Evolutionary conservation across 2,113 vertebrate genomes (phyloP).

Genomic region (Cacatua alba): DNA sequence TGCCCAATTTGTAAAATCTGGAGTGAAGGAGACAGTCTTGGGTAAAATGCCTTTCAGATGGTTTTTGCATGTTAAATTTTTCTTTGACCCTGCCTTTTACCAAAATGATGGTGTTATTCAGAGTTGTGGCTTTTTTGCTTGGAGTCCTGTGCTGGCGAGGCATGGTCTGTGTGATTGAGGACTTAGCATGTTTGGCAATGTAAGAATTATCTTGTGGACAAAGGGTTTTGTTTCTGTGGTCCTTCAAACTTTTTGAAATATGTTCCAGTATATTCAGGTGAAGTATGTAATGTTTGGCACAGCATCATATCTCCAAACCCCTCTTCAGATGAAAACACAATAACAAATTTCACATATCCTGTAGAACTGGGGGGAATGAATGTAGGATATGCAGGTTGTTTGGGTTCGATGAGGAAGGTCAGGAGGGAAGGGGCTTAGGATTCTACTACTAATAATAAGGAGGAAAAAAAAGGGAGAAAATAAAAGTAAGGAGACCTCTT

Average conservation of each 20-base stretch:
- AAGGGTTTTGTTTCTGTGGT: background rate
- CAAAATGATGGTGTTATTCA: background rate
- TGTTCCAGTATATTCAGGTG: background rate
- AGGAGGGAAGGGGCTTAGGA: background rate
- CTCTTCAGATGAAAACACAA: background rate
- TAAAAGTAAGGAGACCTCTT: background rate
- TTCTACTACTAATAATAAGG: rapidly evolving
- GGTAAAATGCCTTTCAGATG: background rate
- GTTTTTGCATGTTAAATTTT: background rate
- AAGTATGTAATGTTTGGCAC: background rate
- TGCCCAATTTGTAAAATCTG: background rate
- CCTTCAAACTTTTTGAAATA: background rate
- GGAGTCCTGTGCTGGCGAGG: background rate
- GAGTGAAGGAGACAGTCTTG: background rate
- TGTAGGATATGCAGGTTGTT: rapidly evolving
- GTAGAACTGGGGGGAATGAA: background rate
- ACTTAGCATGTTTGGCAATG: background rate
- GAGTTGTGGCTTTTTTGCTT: background rate
- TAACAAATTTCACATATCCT: rapidly evolving
- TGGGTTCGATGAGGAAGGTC: background rate
- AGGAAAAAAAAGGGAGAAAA: background rate
- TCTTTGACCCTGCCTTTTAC: background rate
- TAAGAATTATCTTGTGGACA: background rate
- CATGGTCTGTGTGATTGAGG: background rate
- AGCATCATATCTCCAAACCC: background rate